Conservation (phyloP, 2,113 vertebrate genomes). For the Odontophorus gujanensis region DNA sequence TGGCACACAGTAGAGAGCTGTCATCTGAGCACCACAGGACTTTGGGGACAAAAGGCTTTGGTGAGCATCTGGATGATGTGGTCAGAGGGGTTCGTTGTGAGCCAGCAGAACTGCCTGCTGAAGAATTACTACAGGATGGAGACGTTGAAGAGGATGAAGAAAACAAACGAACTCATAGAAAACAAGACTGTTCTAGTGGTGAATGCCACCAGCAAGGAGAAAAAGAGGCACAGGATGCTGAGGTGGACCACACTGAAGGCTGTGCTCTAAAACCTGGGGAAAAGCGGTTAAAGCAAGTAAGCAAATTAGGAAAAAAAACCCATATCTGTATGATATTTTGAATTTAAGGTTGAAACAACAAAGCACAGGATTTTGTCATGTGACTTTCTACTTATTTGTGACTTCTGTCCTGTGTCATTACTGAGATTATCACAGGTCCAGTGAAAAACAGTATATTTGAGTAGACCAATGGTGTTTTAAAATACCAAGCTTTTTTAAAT, state of each 20-base stretch:
- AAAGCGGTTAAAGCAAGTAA: slow-evolving; percentile 70
- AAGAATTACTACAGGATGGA: not conserved
- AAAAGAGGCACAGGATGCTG: not conserved
- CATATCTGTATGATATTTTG: rapidly evolving
- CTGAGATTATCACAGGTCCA: not conserved
- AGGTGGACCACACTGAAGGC: not conserved
- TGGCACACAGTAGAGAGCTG: not conserved
- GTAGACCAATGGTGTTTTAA: not conserved
- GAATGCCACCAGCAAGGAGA: slow-evolving; percentile 14
- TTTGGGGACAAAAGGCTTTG: not conserved
- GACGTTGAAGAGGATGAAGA: slow-evolving; percentile 10
- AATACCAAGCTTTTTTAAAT: not conserved
- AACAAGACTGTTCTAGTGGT: not conserved
- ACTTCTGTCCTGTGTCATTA: not conserved
- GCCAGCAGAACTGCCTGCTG: slow-evolving; percentile 9
- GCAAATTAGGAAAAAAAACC: not conserved
- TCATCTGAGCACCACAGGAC: slow-evolving; percentile 15
- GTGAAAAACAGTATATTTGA: not conserved
- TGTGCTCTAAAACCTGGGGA: not conserved
- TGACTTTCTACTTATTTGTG: not conserved
- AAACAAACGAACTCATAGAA: not conserved
- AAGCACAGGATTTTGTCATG: not conserved
- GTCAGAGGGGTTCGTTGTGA: not conserved
- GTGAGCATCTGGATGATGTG: not conserved
- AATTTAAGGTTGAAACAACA: not conserved